Base-by-base conservation (phyloP, 2,888 invertebrate genomes). In the Chrysopilus asiliformis region DNA sequence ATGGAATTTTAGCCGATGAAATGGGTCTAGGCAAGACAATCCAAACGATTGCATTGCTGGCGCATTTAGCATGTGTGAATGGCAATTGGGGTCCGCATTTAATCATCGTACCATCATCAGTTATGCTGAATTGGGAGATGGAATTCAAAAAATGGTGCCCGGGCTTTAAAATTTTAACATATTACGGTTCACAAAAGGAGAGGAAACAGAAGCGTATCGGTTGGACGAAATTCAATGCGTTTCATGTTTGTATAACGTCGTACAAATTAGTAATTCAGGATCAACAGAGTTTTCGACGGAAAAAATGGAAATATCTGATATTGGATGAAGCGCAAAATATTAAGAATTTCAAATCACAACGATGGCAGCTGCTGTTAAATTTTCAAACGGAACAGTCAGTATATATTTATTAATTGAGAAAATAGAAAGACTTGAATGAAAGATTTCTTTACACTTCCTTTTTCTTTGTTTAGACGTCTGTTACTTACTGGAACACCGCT, bases 121-220 rank as follows among this genome's bases (percentile, higher is more conserved):
- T 99, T 34, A 94, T 98, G 84, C 72, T 98, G 43, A 99, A 99
- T 67, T 98, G 98, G 98, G 98, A 99, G 68, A 91, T 97, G 89
- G 98, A 98, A 66, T 86, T 94, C 57, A 97, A 98, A 65, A 97
- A 97, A 64, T 99, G 98, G 98, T 97, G 95, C 64, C 98, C 98
- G 1, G 91, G 89, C 34, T 93, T 98, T 62, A 98, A 99, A 71
- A 90, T 98, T 53, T 73, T 99, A 47, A 97, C 97, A 2, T 98
- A 98, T 62, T 98, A 94, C 58, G 98, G 98, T 30, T 79, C 82
- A 19, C 89, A 89, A 52, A 95, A 95, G 59, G 98, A 99, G 61
- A 71, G 98, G 38, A 89, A 87, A 62, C 65, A 79, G 46, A 91
- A 91, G 58, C 72, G 90, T 50, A 81, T 79, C 38, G 86, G 98